Evolutionary conservation across 2,797 vertebrate species (phyloP).

Genomic region (Malurus leucopterus): DNA sequence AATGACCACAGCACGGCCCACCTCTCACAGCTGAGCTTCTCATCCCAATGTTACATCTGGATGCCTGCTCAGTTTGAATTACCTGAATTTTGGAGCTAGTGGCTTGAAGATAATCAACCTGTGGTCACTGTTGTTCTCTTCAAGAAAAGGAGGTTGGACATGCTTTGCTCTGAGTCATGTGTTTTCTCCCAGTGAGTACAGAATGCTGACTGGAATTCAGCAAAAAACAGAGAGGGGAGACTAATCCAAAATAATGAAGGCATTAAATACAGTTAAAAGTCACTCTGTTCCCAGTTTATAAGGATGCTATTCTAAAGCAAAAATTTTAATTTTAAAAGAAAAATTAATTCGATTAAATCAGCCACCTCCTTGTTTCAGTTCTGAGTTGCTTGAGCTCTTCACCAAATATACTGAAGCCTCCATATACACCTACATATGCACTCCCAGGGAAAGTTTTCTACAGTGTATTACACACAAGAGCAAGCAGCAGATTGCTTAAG

Average conservation of each 20-base stretch:
- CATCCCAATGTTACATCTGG: not conserved
- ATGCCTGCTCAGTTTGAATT: not conserved
- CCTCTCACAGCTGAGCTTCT: not conserved
- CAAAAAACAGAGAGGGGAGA: not conserved
- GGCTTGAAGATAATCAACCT: not conserved
- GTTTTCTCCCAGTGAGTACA: not conserved
- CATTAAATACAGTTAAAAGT: not conserved
- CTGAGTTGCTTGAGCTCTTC: not conserved
- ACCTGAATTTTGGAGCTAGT: not conserved
- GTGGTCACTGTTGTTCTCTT: not conserved
- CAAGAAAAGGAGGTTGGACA: not conserved
- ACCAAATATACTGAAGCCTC: not conserved
- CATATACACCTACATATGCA: conserved; percentile 1
- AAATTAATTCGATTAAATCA: not conserved
- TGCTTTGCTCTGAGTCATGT: not conserved
- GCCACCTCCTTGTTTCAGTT: not conserved
- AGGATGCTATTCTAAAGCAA: not conserved
- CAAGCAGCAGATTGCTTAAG: conserved; percentile 89
- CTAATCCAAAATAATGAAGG: not conserved
- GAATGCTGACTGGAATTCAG: not conserved
- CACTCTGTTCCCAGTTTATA: not conserved
- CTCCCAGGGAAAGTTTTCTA: conserved; percentile 75
- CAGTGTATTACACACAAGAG: conserved; percentile 86
- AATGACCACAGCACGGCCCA: not conserved
- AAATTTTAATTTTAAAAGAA: not conserved